Conservation (phyloP, 2,888 invertebrate genomes). For the Heteromyza rotundicornis region DNA sequence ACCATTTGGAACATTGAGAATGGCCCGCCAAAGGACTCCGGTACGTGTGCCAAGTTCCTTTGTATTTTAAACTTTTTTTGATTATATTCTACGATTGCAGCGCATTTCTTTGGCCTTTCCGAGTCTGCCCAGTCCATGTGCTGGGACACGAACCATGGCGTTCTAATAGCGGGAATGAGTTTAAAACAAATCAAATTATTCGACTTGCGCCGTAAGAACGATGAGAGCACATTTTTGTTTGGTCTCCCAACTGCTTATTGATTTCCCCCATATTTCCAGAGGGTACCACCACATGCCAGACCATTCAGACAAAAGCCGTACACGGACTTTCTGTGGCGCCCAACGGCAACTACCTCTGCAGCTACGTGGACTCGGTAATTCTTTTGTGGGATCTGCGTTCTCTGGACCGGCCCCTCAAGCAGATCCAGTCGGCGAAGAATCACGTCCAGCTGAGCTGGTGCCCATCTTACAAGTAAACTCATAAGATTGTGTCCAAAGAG, state of each 20-base stretch:
- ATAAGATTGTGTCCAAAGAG: not conserved
- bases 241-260: not conserved
- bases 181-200: constrained; percentile 86
- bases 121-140: constrained; percentile 85
- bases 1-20: constrained; percentile 81
- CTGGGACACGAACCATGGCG: constrained; percentile 80
- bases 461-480: constrained; percentile 67
- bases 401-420: constrained; percentile 81
- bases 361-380: constrained; percentile 81
- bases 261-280: constrained; percentile 70
- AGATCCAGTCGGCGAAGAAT: constrained; percentile 69
- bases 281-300: constrained; percentile 67
- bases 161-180: constrained; percentile 88
- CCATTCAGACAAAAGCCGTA: constrained; percentile 74
- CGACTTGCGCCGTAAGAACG: constrained; percentile 80
- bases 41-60: constrained; percentile 31
- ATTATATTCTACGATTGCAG: constrained; percentile 15
- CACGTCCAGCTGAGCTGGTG: constrained; percentile 84
- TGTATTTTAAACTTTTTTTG: not conserved
- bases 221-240: not conserved
- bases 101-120: constrained; percentile 78
- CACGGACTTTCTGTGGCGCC: constrained; percentile 83
- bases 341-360: constrained; percentile 80
- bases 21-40: constrained; percentile 58
- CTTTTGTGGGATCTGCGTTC: constrained; percentile 88